These are phyloP conservation scores for Meandrina meandrites DNA, from an alignment of 92 coral and sea anemone genomes.

Conservation along the genomic window DNA sequence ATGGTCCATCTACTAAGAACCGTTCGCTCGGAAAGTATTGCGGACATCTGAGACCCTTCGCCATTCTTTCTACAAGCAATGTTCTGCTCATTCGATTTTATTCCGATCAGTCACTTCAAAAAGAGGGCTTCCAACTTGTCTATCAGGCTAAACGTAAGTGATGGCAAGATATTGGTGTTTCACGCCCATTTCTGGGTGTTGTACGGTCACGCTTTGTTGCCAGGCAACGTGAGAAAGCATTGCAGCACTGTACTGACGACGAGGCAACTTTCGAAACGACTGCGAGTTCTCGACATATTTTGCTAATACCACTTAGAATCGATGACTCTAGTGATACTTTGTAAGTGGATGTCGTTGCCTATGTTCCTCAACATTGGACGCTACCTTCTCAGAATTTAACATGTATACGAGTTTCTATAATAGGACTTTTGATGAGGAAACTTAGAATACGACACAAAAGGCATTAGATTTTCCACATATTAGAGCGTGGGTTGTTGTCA, in stretches of 20 bases:
- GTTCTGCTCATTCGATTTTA: constrained; percentile 60
- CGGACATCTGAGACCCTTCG: constrained; percentile 57
- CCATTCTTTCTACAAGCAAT: constrained; percentile 57
- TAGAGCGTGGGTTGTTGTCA: background rate
- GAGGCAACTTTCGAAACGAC: background rate
- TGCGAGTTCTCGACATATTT: background rate
- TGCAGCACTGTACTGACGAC: background rate
- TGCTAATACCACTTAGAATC: background rate
- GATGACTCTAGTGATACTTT: no score
- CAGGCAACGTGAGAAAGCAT: background rate
- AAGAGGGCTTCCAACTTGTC: constrained; percentile 59
- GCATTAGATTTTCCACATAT: background rate
- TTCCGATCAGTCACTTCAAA: constrained; percentile 62
- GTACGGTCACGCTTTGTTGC: background rate
- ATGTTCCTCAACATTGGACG: background rate
- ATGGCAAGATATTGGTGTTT: background rate
- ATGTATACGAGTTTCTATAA: no score
- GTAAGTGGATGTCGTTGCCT: background rate
- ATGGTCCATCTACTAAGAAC: constrained; percentile 49
- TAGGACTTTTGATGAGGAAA: background rate
- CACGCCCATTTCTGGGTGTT: background rate
- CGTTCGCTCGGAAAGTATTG: constrained; percentile 79
- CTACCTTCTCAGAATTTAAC: background rate
- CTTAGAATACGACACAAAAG: background rate
- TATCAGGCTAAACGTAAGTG: constrained; percentile 67